A percentile compares a stretch with the other conserved stretches of the same genome.
Evolutionary conservation across 2,888 invertebrate species (phyloP).

Genomic region (Sarcophaga carnaria): DNA sequence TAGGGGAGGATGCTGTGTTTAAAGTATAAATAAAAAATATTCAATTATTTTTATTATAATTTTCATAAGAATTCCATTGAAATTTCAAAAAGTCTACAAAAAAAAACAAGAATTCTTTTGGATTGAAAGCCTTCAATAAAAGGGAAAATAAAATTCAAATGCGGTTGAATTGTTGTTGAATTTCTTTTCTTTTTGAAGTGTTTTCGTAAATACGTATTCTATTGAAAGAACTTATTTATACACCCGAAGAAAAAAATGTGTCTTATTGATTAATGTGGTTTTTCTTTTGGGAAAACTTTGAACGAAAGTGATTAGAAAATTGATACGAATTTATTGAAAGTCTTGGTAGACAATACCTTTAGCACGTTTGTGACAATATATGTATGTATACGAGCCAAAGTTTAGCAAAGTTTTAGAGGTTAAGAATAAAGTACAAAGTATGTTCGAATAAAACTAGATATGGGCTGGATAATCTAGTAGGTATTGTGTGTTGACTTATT

Average conservation of each 20-base stretch:
- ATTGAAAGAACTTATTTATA: background rate
- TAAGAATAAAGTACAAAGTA: too few relatives aligned
- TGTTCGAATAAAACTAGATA: too few relatives aligned
- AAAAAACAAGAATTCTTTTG: background rate
- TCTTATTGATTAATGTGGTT: too few relatives aligned
- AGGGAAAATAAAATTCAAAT: background rate
- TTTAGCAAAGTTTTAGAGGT: too few relatives aligned
- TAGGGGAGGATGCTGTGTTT: background rate
- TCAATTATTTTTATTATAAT: conserved; percentile 12
- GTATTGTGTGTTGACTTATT: too few relatives aligned
- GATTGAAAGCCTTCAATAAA: background rate
- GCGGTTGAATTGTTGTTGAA: conserved; percentile 13
- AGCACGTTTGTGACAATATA: too few relatives aligned
- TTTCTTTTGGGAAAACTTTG: too few relatives aligned
- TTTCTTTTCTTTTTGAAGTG: background rate
- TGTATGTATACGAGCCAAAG: too few relatives aligned
- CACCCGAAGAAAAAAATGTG: background rate
- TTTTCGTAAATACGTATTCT: background rate
- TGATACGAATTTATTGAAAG: too few relatives aligned
- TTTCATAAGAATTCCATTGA: conserved; percentile 24
- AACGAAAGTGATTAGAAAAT: too few relatives aligned
- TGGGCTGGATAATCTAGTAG: too few relatives aligned
- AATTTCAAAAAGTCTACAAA: background rate
- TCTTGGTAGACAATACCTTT: too few relatives aligned
- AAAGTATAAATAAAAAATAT: background rate